Evolutionary conservation across 1,140 invertebrate genomes (phyloP).

Genomic region (Elysia chlorotica): DNA sequence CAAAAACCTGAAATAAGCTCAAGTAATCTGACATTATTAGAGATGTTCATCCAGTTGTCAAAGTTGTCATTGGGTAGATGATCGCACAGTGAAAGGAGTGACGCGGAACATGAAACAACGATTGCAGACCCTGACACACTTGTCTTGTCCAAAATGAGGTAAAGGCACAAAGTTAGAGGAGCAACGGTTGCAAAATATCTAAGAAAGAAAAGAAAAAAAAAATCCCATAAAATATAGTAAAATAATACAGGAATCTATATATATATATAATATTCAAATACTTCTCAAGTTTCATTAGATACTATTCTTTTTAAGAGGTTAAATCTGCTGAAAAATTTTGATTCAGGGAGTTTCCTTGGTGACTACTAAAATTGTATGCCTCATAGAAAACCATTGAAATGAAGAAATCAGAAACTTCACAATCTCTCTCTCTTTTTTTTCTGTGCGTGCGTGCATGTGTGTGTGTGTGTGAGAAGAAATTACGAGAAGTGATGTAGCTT

Average conservation of each 20-base stretch:
- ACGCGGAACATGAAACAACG: conserved; percentile 75
- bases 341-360: no score
- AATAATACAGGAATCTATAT: background rate
- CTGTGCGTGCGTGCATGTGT: no score
- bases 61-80: background rate
- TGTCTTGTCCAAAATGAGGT: conserved; percentile 87
- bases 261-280: background rate
- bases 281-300: background rate
- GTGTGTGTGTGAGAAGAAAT: no score
- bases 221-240: background rate
- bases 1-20: no score
- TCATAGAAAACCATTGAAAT: background rate
- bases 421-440: no score
- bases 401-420: no score
- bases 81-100: conserved; percentile 53
- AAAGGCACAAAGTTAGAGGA: conserved; percentile 91
- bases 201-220: conserved; percentile 27
- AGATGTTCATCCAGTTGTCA: background rate
- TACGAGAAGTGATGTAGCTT: no score
- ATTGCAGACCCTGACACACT: conserved; percentile 93
- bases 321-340: no score
- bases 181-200: conserved; percentile 93
- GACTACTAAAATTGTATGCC: no score
- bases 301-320: background rate
- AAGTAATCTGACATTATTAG: no score